Percentiles rank a stretch among this genome's conserved stretches.
Evolutionary conservation across 2,113 vertebrate genomes (phyloP).

Genomic region (Fulica atra): DNA sequence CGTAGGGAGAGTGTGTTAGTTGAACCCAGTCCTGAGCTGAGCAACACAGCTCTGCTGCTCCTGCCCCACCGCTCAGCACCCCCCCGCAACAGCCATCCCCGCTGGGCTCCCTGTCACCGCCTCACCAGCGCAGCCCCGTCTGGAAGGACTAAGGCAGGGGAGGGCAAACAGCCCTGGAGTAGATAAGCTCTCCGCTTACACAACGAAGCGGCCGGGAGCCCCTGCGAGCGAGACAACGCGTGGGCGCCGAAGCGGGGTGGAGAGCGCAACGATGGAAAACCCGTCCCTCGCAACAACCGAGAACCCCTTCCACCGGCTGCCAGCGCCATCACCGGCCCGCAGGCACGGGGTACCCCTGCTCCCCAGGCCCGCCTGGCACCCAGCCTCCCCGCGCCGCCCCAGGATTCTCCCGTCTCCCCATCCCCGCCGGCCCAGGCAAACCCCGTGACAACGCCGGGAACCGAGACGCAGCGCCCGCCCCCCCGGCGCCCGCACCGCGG

Average conservation of each 20-base stretch:
- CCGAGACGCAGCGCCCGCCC: neutral
- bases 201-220: neutral
- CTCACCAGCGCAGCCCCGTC: neutral
- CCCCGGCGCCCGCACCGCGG: too few relatives aligned
- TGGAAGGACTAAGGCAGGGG: neutral
- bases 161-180: neutral
- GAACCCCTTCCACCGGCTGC: neutral
- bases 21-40: accelerated
- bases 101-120: neutral
- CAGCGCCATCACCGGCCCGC: neutral
- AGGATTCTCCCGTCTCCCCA: accelerated
- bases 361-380: too few relatives aligned
- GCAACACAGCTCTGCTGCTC: neutral
- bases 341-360: too few relatives aligned
- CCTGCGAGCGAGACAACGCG: neutral
- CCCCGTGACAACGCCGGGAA: neutral
- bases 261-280: accelerated
- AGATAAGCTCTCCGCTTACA: neutral
- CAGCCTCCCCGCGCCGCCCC: neutral
- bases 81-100: neutral
- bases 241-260: neutral
- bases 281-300: neutral
- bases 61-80: neutral
- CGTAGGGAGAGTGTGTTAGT: accelerated
- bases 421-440: neutral